Conservation (phyloP, 2,797 vertebrate species). For the Hybognathus amarus region DNA sequence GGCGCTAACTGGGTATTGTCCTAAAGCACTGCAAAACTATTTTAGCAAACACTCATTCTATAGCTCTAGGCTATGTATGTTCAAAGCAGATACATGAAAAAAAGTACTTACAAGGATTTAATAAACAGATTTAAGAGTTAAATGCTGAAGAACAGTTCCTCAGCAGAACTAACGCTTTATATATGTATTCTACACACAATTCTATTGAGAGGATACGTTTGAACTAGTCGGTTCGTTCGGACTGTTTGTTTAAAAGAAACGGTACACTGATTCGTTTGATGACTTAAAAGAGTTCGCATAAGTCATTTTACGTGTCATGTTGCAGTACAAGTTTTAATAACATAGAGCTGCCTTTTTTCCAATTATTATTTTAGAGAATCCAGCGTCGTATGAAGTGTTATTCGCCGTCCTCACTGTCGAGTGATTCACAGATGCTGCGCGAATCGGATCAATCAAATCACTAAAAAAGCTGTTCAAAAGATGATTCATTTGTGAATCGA, state of each 20-base stretch:
- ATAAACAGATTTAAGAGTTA: neutral
- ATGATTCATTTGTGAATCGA: neutral
- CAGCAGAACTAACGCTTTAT: neutral
- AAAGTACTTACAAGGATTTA: neutral
- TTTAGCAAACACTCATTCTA: neutral
- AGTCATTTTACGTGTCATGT: neutral
- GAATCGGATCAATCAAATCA: constrained; percentile 14
- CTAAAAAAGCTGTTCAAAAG: neutral
- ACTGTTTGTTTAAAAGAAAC: neutral
- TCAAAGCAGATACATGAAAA: neutral
- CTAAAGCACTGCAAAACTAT: neutral
- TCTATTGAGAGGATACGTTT: neutral
- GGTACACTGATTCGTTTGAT: neutral
- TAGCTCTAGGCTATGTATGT: too few relatives aligned
- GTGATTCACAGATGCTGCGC: neutral
- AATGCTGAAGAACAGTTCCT: constrained; percentile 30
- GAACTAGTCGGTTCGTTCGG: neutral
- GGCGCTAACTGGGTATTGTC: neutral
- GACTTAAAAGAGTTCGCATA: neutral
- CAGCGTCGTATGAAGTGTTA: neutral
- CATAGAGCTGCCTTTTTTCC: neutral
- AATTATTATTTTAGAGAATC: neutral
- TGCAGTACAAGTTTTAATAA: neutral
- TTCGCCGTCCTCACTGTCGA: neutral
- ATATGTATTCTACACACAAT: neutral